Percentiles rank a stretch among this genome's conserved stretches.
phyloP scores from a whole-genome alignment of 1,140 invertebrate species.

The Drosophila mayri region DNA sequence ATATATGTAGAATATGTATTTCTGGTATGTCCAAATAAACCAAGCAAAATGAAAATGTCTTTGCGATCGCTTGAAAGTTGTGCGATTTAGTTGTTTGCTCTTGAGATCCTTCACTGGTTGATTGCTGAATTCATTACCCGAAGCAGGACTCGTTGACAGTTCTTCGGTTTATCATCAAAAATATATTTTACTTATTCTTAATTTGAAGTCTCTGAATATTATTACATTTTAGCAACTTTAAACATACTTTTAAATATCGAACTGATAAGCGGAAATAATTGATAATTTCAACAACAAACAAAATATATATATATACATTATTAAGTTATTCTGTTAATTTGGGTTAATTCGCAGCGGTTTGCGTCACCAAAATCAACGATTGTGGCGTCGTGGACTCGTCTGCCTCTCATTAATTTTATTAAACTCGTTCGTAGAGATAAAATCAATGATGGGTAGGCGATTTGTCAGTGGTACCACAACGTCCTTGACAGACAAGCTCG shows the following conservation, averaged over 20 bases:
- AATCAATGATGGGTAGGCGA: conserved; percentile 69
- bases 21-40: conserved; percentile 40
- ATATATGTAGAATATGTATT: conserved; percentile 26
- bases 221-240: too few species aligned
- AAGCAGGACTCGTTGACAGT: background rate
- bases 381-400: background rate
- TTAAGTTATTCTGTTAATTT: too few species aligned
- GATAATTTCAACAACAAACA: too few species aligned
- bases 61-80: conserved; percentile 37
- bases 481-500: background rate
- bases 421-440: conserved; percentile 70
- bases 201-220: too few species aligned
- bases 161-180: background rate
- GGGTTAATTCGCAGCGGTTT: too few species aligned
- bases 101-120: conserved; percentile 7
- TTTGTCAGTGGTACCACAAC: conserved; percentile 50
- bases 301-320: too few species aligned
- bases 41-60: conserved; percentile 45
- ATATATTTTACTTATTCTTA: too few species aligned
- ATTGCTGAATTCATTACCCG: conserved; percentile 29
- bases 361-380: background rate
- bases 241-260: too few species aligned
- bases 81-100: conserved; percentile 11
- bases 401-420: conserved; percentile 22
- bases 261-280: too few species aligned